These are phyloP conservation scores for Aphyosemion australe DNA, from an alignment of 2,113 vertebrate genomes.

Conservation along the genomic window DNA sequence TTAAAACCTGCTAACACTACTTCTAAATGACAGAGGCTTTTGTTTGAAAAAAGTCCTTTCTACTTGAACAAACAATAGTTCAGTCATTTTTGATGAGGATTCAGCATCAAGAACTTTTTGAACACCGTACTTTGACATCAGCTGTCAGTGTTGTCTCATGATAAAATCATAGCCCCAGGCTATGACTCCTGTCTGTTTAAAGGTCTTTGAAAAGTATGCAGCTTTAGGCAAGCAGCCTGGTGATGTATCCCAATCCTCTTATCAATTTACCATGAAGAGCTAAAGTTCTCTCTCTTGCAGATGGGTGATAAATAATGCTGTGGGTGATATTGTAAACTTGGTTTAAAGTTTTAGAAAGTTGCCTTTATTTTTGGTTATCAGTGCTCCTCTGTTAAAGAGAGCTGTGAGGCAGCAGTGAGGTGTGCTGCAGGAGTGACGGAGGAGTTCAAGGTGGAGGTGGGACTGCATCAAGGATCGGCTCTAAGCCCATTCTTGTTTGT, in stretches of 20 bases:
- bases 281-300: constrained; percentile 16
- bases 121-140: constrained; percentile 47
- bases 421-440: too few relatives aligned
- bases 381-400: too few relatives aligned
- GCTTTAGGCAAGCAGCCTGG: constrained; percentile 25
- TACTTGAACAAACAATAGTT: constrained; percentile 48
- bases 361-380: neutral
- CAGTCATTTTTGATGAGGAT: constrained; percentile 42
- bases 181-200: constrained; percentile 41
- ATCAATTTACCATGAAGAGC: constrained; percentile 31
- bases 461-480: too few relatives aligned
- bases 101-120: constrained; percentile 30
- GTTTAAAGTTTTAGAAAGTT: constrained; percentile 1
- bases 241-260: constrained; percentile 39
- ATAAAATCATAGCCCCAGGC: constrained; percentile 49
- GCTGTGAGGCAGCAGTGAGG: too few relatives aligned
- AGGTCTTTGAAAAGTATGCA: constrained; percentile 43
- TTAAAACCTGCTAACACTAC: constrained; percentile 1
- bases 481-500: too few relatives aligned
- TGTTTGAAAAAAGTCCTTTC: constrained; percentile 56
- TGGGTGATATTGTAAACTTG: neutral
- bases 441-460: too few relatives aligned
- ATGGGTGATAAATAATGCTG: constrained; percentile 1
- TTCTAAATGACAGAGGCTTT: constrained; percentile 43
- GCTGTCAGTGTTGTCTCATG: constrained; percentile 57